Evolutionary conservation across 2,113 vertebrate species (phyloP).

Genomic region (Megaptera novaeangliae): DNA sequence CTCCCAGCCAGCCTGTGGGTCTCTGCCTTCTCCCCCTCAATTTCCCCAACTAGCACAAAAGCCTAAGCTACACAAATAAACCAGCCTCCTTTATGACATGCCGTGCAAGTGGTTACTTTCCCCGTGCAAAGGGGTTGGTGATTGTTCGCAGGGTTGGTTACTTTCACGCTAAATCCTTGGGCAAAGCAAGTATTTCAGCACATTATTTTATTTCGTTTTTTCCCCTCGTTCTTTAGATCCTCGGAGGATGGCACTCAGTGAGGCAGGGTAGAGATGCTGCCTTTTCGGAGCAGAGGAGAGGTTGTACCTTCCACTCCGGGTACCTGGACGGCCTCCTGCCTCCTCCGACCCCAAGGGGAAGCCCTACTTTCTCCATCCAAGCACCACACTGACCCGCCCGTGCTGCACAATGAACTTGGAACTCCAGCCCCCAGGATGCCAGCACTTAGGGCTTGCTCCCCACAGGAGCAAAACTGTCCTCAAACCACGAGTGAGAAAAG

Average conservation of each 20-base stretch:
- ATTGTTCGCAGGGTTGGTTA: background rate
- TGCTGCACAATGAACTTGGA: background rate
- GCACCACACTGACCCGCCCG: rapidly evolving
- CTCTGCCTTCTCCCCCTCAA: rapidly evolving
- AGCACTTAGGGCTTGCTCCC: rapidly evolving
- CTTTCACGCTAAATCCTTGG: rapidly evolving
- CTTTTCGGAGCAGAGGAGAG: rapidly evolving
- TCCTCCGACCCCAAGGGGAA: rapidly evolving
- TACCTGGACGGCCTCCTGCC: background rate
- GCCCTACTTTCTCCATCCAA: background rate
- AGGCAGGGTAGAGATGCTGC: background rate
- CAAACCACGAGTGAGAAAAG: rapidly evolving
- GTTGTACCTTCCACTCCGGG: background rate
- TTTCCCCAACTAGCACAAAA: background rate
- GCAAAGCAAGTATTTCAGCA: background rate
- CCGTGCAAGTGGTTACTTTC: rapidly evolving
- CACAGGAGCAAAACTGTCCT: too few species aligned
- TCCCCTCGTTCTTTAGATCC: background rate
- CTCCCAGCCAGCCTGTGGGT: background rate
- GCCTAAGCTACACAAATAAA: too few species aligned
- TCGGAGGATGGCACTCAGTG: background rate
- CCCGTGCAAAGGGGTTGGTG: background rate
- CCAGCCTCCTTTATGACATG: background rate
- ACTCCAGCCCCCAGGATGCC: background rate
- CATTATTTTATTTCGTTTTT: background rate